Evolutionary conservation across 2,797 vertebrate species (phyloP), one percentile per base, ranked within the genome.

Genomic region (Etheostoma nigrum): DNA sequence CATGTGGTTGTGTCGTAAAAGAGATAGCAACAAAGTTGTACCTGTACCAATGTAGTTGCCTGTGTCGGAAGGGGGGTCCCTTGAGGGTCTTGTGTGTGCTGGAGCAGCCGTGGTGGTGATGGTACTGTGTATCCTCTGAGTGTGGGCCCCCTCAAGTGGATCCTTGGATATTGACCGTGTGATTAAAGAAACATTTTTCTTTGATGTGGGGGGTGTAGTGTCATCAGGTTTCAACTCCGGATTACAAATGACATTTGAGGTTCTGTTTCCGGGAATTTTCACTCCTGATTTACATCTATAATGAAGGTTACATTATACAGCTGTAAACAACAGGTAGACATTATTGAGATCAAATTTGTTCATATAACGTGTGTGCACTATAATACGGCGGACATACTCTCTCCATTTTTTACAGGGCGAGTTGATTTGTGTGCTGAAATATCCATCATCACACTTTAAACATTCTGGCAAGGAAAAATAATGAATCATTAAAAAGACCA

Each of bases 251-350:
- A 44, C 89, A 69, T 95, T 91, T 54, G 80, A 61, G 0, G 10
- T 89, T 0, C 0, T 5, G 30, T 0, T 93, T 72, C 94, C 94
- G 25, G 0, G 4, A 0, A 1, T 5, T 2, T 62, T 74, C 16
- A 80, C 89, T 8, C 90, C 90, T 13, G 23, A 49, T 67, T 64
- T 64, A 76, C 92, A 95, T 45, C 94, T 95, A 19, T 14, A 69
- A 74, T 25, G 7, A 54, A 53, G 3, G 3, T 72, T 49, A n/a
- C 51, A 74, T 14, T 2, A 55, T 18, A 18, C 61, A 57, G 25
- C 6, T 27, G 21, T 60, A 1, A 83, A 30, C 0, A 51, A 51
- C 5, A 19, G 5, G 0, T 30, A 61, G 5, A 57, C 14, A 30
- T 13, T 3, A 40, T 10, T 67, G 13, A 60, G 13, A 59, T 30